Percentiles rank a stretch among this genome's conserved stretches.
Evolutionary conservation across 2,113 vertebrate species (phyloP).

Genomic region (Tursiops truncatus): DNA sequence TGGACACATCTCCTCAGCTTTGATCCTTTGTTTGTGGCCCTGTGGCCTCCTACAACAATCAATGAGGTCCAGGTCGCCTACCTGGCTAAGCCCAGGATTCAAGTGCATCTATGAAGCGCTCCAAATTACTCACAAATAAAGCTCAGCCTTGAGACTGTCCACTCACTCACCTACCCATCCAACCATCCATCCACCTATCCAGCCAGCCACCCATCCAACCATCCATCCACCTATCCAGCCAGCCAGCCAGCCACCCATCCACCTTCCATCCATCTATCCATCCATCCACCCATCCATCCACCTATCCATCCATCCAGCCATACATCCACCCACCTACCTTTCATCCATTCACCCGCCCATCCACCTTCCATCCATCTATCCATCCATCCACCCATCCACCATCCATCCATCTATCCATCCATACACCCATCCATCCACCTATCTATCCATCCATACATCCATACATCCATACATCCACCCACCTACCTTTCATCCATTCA

Average conservation of each 20-base stretch:
- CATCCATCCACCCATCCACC: too few species aligned
- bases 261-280: rapidly evolving
- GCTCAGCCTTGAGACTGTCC: background rate
- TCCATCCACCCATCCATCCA: background rate
- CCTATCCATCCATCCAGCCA: too few species aligned
- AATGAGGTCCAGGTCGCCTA: background rate
- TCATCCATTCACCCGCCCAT: too few species aligned
- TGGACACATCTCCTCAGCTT: background rate
- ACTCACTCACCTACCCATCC: background rate
- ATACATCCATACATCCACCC: too few species aligned
- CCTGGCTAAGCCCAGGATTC: background rate
- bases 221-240: background rate
- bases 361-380: background rate
- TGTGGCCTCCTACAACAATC: background rate
- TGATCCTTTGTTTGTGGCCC: background rate
- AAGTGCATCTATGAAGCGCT: background rate
- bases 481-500: too few species aligned
- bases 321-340: too few species aligned
- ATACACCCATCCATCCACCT: rapidly evolving
- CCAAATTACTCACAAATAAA: background rate
- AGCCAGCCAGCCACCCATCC: background rate
- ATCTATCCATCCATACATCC: background rate
- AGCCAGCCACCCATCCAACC: background rate
- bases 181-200: background rate
- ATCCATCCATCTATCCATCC: background rate